These are phyloP conservation scores for Chaetorhynchus papuensis DNA, from an alignment of 2,113 vertebrate genomes.

Conservation along the genomic window DNA sequence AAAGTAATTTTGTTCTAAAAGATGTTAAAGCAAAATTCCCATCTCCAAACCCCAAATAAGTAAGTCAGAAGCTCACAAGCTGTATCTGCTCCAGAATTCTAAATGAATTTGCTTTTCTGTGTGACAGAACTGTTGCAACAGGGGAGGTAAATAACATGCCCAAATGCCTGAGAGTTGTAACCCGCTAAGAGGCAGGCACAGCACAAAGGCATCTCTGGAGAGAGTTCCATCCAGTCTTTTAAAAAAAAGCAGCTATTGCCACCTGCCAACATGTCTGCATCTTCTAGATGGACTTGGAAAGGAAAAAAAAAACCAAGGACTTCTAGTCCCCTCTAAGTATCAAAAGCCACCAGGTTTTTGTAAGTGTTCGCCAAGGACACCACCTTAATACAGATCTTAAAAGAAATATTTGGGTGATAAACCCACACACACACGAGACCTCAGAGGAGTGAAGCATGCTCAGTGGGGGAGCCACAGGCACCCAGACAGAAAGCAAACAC, in stretches of 20 bases:
- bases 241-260: neutral
- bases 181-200: neutral
- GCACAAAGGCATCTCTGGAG: neutral
- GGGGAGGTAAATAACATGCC: neutral
- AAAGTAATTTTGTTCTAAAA: neutral
- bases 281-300: neutral
- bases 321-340: neutral
- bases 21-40: neutral
- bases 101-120: neutral
- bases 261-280: neutral
- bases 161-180: neutral
- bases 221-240: neutral
- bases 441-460: neutral
- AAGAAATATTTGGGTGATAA: neutral
- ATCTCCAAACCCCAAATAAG: neutral
- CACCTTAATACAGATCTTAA: fast-evolving
- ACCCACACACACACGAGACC: fast-evolving
- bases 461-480: neutral
- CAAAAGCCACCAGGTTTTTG: neutral
- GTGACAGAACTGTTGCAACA: neutral
- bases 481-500: neutral
- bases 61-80: neutral
- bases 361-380: neutral
- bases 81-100: neutral
- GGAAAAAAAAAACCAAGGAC: neutral